Base-by-base conservation (phyloP, 2,888 invertebrate genomes). In the Mesorhabditis belari region DNA sequence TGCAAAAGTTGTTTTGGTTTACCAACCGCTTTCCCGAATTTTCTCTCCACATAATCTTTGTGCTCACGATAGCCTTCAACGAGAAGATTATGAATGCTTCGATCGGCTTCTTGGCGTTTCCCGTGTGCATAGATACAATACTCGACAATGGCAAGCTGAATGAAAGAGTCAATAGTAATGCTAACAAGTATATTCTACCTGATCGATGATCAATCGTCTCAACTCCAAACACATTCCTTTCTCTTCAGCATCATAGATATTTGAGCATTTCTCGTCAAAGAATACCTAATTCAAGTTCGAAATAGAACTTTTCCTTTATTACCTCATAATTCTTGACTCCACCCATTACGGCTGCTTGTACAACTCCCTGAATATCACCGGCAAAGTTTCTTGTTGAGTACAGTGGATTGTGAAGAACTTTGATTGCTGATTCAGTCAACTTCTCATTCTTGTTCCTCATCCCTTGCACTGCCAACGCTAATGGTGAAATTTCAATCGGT, bases 91-190 rank as follows among this genome's bases (percentile, higher is more conserved):
- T 77, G 77, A 49, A 77, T 67, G 3, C 51, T 49, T 61, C 63
- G 52, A 53, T 44, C n/a, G 24, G 55, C 12, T 51, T 57, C 29
- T 17, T 58, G 12, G 3, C 58, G 60, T 35, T 51, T 62, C 1
- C 71, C 66, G 61, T 77, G 77, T 12, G 71, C 71, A 57, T 65
- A 76, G 52, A 77, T 64, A 53, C 76, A 71, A 63, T 71, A 74
- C 61, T 77, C 77, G 6, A 77, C 63, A 25, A 77, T 73, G 23
- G 73, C 67, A 4, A 76, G 67, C 62, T 66, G 25, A 49, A 63
- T 56, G 21, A 5, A 17, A 55, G 9, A 19, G 17, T 55, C 9
- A 12, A 6, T 21, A 58, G 9, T 19, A 12, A 23, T n/a, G n/a
- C n/a, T 44, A 49, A 3, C 23, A 5, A 3, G 2, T 12, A 17